Base-by-base conservation (phyloP, 2,888 invertebrate species). In the Tubulanus polymorphus region DNA sequence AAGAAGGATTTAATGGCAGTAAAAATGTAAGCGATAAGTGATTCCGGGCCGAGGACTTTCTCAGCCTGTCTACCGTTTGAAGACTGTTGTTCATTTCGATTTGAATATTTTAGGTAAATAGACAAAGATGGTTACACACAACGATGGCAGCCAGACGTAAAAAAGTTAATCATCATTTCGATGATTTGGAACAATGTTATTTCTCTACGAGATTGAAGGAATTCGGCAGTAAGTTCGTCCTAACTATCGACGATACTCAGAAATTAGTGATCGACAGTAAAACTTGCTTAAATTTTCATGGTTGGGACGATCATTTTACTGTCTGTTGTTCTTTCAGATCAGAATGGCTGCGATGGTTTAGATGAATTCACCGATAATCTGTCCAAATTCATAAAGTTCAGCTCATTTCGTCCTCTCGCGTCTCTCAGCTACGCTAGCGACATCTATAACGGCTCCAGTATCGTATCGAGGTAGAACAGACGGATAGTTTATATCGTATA, bases 401-500 rank as follows among this genome's bases (percentile, higher is more conserved):
- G 86, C 64, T 85, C 87, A 18, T 82, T 94, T 62, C 83, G 89
- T 12, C 87, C 90, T 20, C 81, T 94, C 6, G 91, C 93, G 3
- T 91, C 92, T 3, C 82, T 95, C 3, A 90, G 90, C 65, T 94
- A 94, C 79, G 90, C 91, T 61, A 88, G 87, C 71, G 94, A 94
- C 78, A 86, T 91, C 52, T 89, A 90, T 75, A 90, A 89, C 75
- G 73, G 76, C 73, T 89, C 80, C 29, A 81, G 80, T 64, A 82
- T 82, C 61, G 82, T 82, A 1, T 82, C 82, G 25, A 81, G 81
- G 81, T 81, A 63, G 48, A 58, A 25, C 41, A 8, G 6, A 23
- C 15, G n/a, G n/a, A n/a, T n/a, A n/a, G n/a, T n/a, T n/a, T n/a
- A n/a, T n/a, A n/a, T n/a, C n/a, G n/a, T n/a, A n/a, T n/a, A n/a